These are phyloP conservation scores for Physocephala rufipes DNA, from an alignment of 2,888 invertebrate species.

Conservation along the genomic window DNA sequence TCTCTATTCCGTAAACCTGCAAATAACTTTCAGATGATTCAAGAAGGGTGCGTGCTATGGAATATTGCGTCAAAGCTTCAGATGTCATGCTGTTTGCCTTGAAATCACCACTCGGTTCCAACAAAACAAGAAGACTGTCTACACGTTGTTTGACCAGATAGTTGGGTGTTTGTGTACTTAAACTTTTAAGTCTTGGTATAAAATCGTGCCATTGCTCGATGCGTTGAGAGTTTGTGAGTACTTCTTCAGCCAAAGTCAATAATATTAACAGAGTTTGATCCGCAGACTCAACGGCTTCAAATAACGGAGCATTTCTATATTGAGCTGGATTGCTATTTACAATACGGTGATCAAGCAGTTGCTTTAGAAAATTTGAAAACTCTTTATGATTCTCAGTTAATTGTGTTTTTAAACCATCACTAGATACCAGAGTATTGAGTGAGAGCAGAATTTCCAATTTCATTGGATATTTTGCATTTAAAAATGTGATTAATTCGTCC, in stretches of 20 bases:
- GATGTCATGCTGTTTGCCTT: conserved; percentile 28
- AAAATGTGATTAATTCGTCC: conserved; percentile 53
- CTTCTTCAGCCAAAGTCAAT: conserved; percentile 56
- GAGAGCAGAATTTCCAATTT: conserved; percentile 57
- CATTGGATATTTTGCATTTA: conserved; percentile 53
- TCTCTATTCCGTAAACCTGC: conserved; percentile 62
- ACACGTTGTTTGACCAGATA: conserved; percentile 49
- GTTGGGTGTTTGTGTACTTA: conserved; percentile 45
- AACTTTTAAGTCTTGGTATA: conserved; percentile 42
- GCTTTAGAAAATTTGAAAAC: conserved; percentile 53
- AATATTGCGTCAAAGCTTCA: conserved; percentile 39
- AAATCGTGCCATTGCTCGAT: conserved; percentile 44
- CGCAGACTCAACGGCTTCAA: conserved; percentile 45
- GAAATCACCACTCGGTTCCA: conserved; percentile 41
- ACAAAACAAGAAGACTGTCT: conserved; percentile 45
- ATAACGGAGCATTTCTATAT: not conserved
- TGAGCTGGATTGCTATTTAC: not conserved
- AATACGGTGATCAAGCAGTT: conserved; percentile 47
- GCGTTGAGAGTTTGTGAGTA: conserved; percentile 50
- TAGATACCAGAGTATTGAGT: conserved; percentile 58
- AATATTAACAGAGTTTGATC: conserved; percentile 52
- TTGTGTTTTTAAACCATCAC: conserved; percentile 57
- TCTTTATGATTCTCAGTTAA: conserved; percentile 55
- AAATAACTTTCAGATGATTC: conserved; percentile 58
- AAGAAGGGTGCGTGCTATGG: conserved; percentile 55